A percentile compares a stretch with the other conserved stretches of the same genome.
Evolutionary conservation across 2,113 vertebrate species (phyloP).

Genomic region (Alosa alosa): DNA sequence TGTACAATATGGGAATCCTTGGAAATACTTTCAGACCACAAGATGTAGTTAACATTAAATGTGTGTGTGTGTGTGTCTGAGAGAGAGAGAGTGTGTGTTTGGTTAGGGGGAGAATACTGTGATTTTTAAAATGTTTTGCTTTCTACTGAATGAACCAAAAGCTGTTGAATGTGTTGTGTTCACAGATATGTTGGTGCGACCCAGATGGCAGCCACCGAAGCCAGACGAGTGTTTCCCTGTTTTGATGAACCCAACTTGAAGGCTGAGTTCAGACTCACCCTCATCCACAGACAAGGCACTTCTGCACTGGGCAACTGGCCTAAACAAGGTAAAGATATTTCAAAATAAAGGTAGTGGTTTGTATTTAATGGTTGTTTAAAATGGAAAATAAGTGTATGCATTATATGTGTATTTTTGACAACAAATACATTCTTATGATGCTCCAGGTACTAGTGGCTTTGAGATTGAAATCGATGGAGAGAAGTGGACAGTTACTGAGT

Average conservation of each 20-base stretch:
- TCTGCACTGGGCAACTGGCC: slow-evolving; percentile 70
- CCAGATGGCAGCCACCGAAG: slow-evolving; percentile 76
- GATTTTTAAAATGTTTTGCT: background rate
- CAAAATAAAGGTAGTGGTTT: background rate
- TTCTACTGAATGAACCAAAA: background rate
- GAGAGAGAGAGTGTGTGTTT: too few species aligned
- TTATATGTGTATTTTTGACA: background rate
- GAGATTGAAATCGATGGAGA: slow-evolving; percentile 26
- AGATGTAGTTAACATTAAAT: too few species aligned
- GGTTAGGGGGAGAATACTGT: too few species aligned
- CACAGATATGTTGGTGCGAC: slow-evolving; percentile 83
- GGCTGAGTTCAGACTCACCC: slow-evolving; percentile 77
- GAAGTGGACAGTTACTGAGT: slow-evolving; percentile 49
- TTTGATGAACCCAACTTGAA: slow-evolving; percentile 95
- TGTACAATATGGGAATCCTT: too few species aligned
- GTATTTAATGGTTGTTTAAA: background rate
- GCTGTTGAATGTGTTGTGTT: background rate
- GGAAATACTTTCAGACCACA: too few species aligned
- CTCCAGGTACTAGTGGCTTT: background rate
- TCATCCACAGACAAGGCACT: slow-evolving; percentile 60
- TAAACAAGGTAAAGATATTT: background rate
- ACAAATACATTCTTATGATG: background rate
- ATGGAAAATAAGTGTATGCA: background rate
- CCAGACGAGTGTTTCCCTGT: slow-evolving; percentile 89
- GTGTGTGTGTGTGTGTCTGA: too few species aligned